A percentile compares a stretch with the other conserved stretches of the same genome.
Evolutionary conservation across 2,888 invertebrate species (phyloP).

Genomic region (Ormyrus nitidulus): DNA sequence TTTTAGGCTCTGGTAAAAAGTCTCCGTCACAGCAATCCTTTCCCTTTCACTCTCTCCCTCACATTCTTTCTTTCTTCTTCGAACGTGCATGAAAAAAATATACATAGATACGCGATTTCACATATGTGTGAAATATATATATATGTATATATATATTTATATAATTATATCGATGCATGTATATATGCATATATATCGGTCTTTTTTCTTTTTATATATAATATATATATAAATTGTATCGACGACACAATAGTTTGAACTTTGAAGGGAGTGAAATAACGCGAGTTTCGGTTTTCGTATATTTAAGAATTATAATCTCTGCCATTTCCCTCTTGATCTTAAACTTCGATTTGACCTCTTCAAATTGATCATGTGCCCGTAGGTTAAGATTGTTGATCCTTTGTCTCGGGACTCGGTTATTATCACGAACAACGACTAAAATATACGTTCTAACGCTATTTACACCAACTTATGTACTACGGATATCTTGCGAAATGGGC

Average conservation of each 20-base stretch:
- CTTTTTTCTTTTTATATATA: slow-evolving; percentile 51
- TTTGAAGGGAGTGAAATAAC: slow-evolving; percentile 56
- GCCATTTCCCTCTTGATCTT: slow-evolving; percentile 52
- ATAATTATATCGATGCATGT: slow-evolving; percentile 56
- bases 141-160: slow-evolving; percentile 55
- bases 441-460: slow-evolving; percentile 65
- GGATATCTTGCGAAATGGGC: slow-evolving; percentile 62
- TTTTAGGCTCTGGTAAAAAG: slow-evolving; percentile 57
- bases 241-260: slow-evolving; percentile 57
- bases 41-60: slow-evolving; percentile 20
- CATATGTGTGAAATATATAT: slow-evolving; percentile 52
- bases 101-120: slow-evolving; percentile 53
- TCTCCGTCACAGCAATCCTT: slow-evolving; percentile 27
- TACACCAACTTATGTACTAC: slow-evolving; percentile 73
- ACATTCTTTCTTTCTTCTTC: slow-evolving; percentile 26
- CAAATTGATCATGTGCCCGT: slow-evolving; percentile 2
- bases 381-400: slow-evolving; percentile 34
- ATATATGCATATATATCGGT: slow-evolving; percentile 49
- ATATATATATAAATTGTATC: slow-evolving; percentile 55
- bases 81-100: slow-evolving; percentile 56
- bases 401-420: slow-evolving; percentile 41
- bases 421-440: slow-evolving; percentile 60
- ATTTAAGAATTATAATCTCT: slow-evolving; percentile 56
- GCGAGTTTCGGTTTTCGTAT: slow-evolving; percentile 50
- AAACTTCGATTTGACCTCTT: not conserved